Evolutionary conservation across 1,140 invertebrate species (phyloP).

Genomic region (Neoseiulus cucumeris): DNA sequence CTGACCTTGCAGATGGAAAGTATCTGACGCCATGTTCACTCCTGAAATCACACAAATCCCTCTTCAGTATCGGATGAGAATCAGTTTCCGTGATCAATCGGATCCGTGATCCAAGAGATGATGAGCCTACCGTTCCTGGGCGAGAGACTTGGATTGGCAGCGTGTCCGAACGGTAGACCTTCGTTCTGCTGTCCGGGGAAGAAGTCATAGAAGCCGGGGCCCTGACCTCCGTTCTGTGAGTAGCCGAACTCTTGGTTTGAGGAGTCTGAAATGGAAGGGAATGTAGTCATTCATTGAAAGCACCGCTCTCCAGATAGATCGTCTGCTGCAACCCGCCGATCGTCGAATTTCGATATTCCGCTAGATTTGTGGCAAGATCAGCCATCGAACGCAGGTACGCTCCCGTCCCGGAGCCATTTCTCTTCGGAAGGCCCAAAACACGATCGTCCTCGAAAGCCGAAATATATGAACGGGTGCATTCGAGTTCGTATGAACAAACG

Average conservation of each 20-base stretch:
- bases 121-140: not conserved
- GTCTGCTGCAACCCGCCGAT: too few relatives aligned
- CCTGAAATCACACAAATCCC: not conserved
- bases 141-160: not conserved
- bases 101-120: not conserved
- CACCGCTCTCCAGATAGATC: too few relatives aligned
- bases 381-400: too few relatives aligned
- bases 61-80: not conserved
- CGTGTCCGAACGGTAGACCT: not conserved
- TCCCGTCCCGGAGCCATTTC: too few relatives aligned
- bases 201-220: slow-evolving; percentile 53
- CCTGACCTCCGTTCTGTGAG: slow-evolving; percentile 56
- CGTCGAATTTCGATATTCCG: too few relatives aligned
- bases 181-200: slow-evolving; percentile 42
- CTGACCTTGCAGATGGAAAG: not conserved
- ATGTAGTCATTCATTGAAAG: too few relatives aligned
- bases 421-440: too few relatives aligned
- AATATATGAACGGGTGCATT: too few relatives aligned
- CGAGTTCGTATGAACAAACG: too few relatives aligned
- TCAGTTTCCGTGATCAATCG: not conserved
- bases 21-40: not conserved
- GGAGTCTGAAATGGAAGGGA: not conserved
- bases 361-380: too few relatives aligned
- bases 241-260: slow-evolving; percentile 34
- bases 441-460: too few relatives aligned